Evolutionary conservation across 2,888 invertebrate genomes (phyloP).

Genomic region (Erebia epiphron): DNA sequence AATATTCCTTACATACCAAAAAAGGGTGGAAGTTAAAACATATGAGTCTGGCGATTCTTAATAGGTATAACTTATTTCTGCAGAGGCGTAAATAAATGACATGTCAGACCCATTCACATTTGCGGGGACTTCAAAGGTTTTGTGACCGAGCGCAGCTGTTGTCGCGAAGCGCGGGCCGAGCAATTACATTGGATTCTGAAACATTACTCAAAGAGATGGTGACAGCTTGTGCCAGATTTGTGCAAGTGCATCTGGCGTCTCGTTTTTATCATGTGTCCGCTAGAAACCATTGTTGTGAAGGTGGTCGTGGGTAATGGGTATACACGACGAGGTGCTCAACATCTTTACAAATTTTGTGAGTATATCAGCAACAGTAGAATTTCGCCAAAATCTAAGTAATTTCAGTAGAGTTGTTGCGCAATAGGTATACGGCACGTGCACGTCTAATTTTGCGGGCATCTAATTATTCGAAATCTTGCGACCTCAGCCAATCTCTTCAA

Average conservation of each 20-base stretch:
- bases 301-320: too few relatives aligned
- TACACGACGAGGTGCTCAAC: too few relatives aligned
- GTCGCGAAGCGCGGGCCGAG: slow-evolving; percentile 35
- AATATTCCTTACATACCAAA: not conserved
- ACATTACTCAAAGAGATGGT: slow-evolving; percentile 44
- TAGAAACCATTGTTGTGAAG: not conserved
- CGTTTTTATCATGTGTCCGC: not conserved
- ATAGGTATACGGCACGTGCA: too few relatives aligned
- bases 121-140: slow-evolving; percentile 43
- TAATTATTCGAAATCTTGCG: not conserved
- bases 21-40: slow-evolving; percentile 1
- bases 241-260: slow-evolving; percentile 24
- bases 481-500: not conserved
- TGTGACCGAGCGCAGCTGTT: slow-evolving; percentile 39
- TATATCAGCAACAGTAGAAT: too few relatives aligned
- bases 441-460: not conserved
- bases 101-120: slow-evolving; percentile 40
- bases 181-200: slow-evolving; percentile 44
- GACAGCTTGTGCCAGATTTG: slow-evolving; percentile 43
- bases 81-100: slow-evolving; percentile 36
- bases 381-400: too few relatives aligned
- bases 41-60: slow-evolving; percentile 21
- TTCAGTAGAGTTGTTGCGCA: too few relatives aligned
- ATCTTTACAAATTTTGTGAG: too few relatives aligned
- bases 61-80: slow-evolving; percentile 22